These are phyloP conservation scores for Coptodon rendalli DNA, from an alignment of 2,113 vertebrate genomes.

Conservation along the genomic window DNA sequence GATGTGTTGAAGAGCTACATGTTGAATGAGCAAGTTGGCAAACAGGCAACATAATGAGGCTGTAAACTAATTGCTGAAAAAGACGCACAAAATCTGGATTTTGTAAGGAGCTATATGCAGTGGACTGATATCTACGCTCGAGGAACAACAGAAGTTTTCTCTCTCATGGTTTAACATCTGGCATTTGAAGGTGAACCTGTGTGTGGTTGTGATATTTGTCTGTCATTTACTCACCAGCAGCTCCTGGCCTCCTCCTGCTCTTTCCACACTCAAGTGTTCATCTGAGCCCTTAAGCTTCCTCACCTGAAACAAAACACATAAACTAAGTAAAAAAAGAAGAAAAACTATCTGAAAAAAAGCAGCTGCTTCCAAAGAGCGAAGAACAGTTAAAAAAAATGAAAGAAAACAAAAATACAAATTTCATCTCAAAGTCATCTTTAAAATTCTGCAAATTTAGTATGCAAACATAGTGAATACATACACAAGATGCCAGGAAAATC, in stretches of 20 bases:
- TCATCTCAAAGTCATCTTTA: neutral
- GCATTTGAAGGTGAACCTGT: neutral
- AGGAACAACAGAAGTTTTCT: neutral
- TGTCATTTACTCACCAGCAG: slow-evolving; percentile 52
- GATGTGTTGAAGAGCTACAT: neutral
- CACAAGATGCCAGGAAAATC: neutral
- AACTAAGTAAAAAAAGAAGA: neutral
- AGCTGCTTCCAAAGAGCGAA: neutral
- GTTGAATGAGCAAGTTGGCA: neutral
- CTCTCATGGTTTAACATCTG: neutral
- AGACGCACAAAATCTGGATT: neutral
- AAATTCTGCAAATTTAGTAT: neutral
- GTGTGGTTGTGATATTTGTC: neutral
- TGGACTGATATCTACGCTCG: neutral
- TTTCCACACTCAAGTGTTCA: slow-evolving; percentile 67
- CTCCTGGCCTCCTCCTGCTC: slow-evolving; percentile 56
- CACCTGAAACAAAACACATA: slow-evolving; percentile 48
- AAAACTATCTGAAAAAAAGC: neutral
- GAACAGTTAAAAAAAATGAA: neutral
- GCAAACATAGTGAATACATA: neutral
- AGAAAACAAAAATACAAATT: neutral
- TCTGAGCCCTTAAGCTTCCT: slow-evolving; percentile 69
- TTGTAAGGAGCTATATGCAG: neutral
- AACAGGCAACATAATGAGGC: slow-evolving; percentile 20
- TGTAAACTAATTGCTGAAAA: neutral